Evolutionary conservation across 2,888 invertebrate species (phyloP), one percentile per base, ranked within the genome.

Genomic region (Cyaniris semiargus): DNA sequence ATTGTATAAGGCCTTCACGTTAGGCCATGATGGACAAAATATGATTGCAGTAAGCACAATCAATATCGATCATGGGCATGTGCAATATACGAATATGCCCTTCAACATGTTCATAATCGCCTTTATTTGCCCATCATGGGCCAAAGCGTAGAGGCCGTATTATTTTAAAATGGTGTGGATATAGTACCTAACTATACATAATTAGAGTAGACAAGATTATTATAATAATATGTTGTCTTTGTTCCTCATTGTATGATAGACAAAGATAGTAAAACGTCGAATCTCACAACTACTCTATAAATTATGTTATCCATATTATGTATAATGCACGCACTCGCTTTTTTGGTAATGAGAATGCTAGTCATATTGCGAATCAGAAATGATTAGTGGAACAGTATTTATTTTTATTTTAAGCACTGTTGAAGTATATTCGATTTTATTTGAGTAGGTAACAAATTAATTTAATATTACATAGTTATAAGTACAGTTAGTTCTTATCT

Each of bases 401-500:
- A 18, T 53, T 44, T 48, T 23, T 44, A 23, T 72, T 53, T 27
- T 74, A 74, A 74, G 74, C 27, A 74, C 53, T 18, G 5, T 74
- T 48, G 27, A 53, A 48, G 13, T 72, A 48, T 70, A 34, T 70
- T 34, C 15, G 6, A 70, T 70, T 70, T 72, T 21, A 38, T 34
- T 72, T 72, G 48, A 72, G 74, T 74, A 74, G 74, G 18, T 53
- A 74, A 27, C 53, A 74, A 74, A 53, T 74, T 53, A 27, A 27
- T 72, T 27, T 27, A 53, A 53, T 27, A 66, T 66, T 15, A 31
- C 60, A 13, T 66, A 66, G 27, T 74, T 23, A 48, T 74, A 74
- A 53, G 27, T 72, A 27, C 48, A 27, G 23, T 48, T 74, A 53
- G 18, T 23, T 18, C 23, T 21, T 72, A 44, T 23, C 3, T 72